Percentiles rank a stretch among this genome's conserved stretches.
These are phyloP conservation scores for Madoqua kirkii DNA, from an alignment of 2,113 vertebrate genomes.

Conservation along the genomic window DNA sequence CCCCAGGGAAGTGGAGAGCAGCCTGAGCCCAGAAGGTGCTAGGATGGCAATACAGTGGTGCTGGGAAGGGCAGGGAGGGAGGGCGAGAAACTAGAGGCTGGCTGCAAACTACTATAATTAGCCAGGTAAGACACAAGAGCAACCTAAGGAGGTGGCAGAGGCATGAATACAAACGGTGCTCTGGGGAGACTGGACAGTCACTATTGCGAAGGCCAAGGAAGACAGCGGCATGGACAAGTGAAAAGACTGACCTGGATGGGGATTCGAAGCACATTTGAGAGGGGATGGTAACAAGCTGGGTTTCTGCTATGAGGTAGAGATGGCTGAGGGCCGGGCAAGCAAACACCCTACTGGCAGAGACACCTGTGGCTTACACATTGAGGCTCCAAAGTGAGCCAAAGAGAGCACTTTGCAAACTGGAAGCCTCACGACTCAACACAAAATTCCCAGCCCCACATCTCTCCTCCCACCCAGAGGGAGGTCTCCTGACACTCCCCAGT, in stretches of 20 bases:
- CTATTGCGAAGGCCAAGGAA: background rate
- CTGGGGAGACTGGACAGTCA: background rate
- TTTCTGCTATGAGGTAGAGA: background rate
- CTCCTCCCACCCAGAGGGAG: background rate
- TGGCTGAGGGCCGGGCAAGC: background rate
- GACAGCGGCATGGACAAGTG: background rate
- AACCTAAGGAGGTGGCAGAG: background rate
- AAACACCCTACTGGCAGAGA: background rate
- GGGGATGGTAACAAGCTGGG: background rate
- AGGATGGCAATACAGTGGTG: fast-evolving
- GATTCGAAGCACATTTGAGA: background rate
- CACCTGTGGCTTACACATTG: background rate
- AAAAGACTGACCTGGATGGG: background rate
- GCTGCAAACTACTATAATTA: background rate
- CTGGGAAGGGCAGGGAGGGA: background rate
- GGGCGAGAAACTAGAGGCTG: background rate
- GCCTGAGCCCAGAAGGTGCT: background rate
- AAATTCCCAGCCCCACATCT: background rate
- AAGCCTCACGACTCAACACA: background rate
- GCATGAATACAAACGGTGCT: background rate
- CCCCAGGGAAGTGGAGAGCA: background rate
- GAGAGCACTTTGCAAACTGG: background rate
- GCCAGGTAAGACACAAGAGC: background rate
- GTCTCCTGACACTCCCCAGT: background rate
- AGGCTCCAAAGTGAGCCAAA: background rate